Percentiles rank a stretch among this genome's conserved stretches.
Evolutionary conservation across 1,140 invertebrate genomes (phyloP).

Genomic region (Liolophura sinensis): DNA sequence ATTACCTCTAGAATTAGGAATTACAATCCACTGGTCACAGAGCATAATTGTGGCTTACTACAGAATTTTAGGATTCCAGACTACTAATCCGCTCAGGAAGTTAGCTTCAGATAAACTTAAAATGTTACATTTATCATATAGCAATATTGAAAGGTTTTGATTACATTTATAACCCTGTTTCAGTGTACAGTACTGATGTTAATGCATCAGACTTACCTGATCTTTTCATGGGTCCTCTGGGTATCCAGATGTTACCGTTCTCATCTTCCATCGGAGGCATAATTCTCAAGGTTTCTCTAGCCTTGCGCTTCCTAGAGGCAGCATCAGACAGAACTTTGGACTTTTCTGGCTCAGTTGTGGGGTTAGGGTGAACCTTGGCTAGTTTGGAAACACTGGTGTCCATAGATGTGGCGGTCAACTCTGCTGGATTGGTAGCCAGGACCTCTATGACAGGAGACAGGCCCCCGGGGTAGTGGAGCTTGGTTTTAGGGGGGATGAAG

Average conservation of each 20-base stretch:
- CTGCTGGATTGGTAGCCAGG: not conserved
- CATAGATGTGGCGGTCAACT: not conserved
- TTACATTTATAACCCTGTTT: too few species aligned
- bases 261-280: conserved; percentile 31
- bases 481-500: conserved; percentile 48
- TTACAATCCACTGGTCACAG: too few species aligned
- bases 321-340: conserved; percentile 7
- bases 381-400: not conserved
- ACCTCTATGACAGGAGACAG: conserved; percentile 47
- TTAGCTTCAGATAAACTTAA: not conserved
- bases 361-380: not conserved
- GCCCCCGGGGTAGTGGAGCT: conserved; percentile 27
- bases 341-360: conserved; percentile 2
- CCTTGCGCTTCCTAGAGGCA: conserved; percentile 27
- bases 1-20: too few species aligned
- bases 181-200: not conserved
- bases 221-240: conserved; percentile 15
- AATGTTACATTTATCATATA: too few species aligned
- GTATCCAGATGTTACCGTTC: conserved; percentile 40
- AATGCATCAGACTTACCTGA: conserved; percentile 1
- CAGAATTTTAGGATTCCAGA: too few species aligned
- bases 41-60: too few species aligned
- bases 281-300: conserved; percentile 34
- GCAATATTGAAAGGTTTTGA: too few species aligned
- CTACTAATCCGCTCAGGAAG: too few species aligned